Base-by-base conservation (phyloP, 1,140 invertebrate species). In the Mycetomoellerius zeteki region DNA sequence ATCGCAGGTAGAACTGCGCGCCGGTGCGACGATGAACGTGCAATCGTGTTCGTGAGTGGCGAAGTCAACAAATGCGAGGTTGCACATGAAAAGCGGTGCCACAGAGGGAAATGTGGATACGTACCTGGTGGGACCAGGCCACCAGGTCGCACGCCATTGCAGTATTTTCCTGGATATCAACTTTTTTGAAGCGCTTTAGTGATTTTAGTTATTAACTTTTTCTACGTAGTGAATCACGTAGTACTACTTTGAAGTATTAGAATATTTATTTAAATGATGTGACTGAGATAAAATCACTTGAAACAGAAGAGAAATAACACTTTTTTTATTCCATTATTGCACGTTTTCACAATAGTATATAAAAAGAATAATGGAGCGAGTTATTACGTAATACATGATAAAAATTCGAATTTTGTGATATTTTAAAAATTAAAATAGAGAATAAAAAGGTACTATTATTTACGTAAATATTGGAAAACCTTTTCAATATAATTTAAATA, bases 131-230 rank as follows among this genome's bases (percentile, higher is more conserved):
- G 72, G 65, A 64, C 47, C 58, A 88, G 75, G 82, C 58, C 69
- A 76, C 21, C 73, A 54, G 65, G 62, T 86, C 37, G 85, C 52
- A 86, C 75, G 86, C 33, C 86, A 86, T 76, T 88, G 88, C 88
- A 47, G 85, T 72, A 67, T 69, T 81, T 69, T 33, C 47, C 69
- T 84, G 80, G 69, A 84, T 54, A 75, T 62, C 27, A n/a, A 21
- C 24, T 86, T n/a, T 56, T 80, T 50, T n/a, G 19, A 58, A 47
- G n/a, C 16, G 3, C 14, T 43, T 12, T 30, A 43, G 24, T 43
- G 14, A 69, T 69, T 69, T 54, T 21, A 47, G 12, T 19, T 16
- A 43, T 82, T 73, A 73, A 21, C 4, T n/a, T 37, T 84, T 62
- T 60, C 54, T 27, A 33, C 16, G 2, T 24, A 37, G 43, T 14